Evolutionary conservation across 1,140 invertebrate genomes (phyloP).

Genomic region (Dinothrombium tinctorium): DNA sequence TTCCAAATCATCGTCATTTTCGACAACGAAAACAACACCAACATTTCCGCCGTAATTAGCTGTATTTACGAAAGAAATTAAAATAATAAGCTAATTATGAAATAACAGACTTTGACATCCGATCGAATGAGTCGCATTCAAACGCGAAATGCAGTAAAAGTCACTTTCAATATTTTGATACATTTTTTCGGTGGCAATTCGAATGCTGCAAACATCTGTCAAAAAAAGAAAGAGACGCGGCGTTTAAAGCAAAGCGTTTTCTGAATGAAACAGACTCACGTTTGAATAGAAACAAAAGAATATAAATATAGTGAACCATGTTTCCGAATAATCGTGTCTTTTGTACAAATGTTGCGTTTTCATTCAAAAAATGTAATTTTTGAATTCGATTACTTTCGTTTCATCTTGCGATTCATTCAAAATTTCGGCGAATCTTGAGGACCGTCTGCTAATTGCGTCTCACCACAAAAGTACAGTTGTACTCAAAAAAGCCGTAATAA

Average conservation of each 20-base stretch:
- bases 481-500: too few species aligned
- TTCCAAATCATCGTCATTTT: constrained; percentile 31
- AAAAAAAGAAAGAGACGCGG: too few species aligned
- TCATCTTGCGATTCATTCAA: not conserved
- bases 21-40: constrained; percentile 45
- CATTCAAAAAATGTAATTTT: not conserved
- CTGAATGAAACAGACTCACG: not conserved
- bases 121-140: constrained; percentile 77
- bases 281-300: not conserved
- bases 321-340: too few species aligned
- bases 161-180: constrained; percentile 43
- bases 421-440: too few species aligned
- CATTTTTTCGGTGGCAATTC: constrained; percentile 38
- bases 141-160: constrained; percentile 51
- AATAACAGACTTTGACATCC: constrained; percentile 55
- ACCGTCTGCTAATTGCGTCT: too few species aligned
- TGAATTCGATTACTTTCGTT: not conserved
- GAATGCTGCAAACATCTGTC: not conserved
- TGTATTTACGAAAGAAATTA: constrained; percentile 17
- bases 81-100: constrained; percentile 1
- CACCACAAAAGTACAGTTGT: too few species aligned
- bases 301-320: too few species aligned
- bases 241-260: not conserved
- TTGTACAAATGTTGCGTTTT: not conserved
- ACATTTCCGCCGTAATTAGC: constrained; percentile 43